Conservation (phyloP, 1,140 invertebrate genomes). For the Micrasema minimum region DNA sequence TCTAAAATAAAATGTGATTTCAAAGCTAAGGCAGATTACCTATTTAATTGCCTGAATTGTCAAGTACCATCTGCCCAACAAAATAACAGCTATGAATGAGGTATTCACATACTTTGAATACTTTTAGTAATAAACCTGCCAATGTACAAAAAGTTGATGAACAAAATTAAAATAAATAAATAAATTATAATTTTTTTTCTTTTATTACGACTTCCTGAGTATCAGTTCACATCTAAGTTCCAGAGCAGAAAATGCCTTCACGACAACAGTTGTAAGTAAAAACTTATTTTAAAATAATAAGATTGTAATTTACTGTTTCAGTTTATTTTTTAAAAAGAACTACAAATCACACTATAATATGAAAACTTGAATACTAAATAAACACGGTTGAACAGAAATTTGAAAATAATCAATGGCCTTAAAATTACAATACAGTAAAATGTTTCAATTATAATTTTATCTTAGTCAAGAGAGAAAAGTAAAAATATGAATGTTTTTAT, state of each 20-base stretch:
- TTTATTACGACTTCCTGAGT: conserved; percentile 61
- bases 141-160: too few species aligned
- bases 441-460: not conserved
- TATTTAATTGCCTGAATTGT: too few species aligned
- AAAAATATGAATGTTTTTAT: conserved; percentile 1
- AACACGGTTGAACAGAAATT: conserved; percentile 2
- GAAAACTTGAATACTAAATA: conserved; percentile 19
- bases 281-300: conserved; percentile 1
- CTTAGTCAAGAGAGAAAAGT: not conserved
- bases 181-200: too few species aligned
- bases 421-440: not conserved
- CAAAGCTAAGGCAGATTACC: too few species aligned
- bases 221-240: conserved; percentile 45
- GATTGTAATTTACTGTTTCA: conserved; percentile 18
- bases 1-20: too few species aligned
- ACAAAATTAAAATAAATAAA: too few species aligned
- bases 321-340: conserved; percentile 45
- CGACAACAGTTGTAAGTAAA: conserved; percentile 57
- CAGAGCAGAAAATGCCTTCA: conserved; percentile 55
- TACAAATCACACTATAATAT: conserved; percentile 35
- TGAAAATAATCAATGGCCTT: conserved; percentile 6
- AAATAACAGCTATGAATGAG: too few species aligned
- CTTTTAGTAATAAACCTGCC: too few species aligned
- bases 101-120: too few species aligned
- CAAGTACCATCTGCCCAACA: too few species aligned